Evolutionary conservation across 2,888 invertebrate genomes (phyloP).

Genomic region (Strigamia transsilvanica): DNA sequence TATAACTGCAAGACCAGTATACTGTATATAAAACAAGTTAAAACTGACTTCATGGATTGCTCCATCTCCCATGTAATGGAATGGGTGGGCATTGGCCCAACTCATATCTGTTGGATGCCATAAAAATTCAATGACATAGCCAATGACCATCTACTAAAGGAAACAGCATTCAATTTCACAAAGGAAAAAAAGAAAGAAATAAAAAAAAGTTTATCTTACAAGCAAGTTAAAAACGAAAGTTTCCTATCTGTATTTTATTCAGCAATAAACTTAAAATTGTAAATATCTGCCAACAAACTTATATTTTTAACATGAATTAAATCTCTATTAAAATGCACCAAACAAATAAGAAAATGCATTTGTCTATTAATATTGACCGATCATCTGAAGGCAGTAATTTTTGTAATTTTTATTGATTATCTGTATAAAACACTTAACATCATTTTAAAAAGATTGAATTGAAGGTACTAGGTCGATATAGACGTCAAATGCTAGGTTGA

Average conservation of each 20-base stretch:
- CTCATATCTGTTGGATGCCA: conserved; percentile 43
- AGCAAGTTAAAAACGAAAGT: not conserved
- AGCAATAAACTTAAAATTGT: conserved; percentile 6
- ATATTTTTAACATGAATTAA: not conserved
- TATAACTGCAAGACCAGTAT: conserved; percentile 6
- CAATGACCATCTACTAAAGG: conserved; percentile 42
- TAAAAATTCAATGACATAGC: conserved; percentile 45
- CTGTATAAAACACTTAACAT: not conserved
- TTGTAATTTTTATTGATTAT: too few species aligned
- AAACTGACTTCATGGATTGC: conserved; percentile 36
- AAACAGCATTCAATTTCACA: conserved; percentile 45
- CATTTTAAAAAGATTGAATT: not conserved
- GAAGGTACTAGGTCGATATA: not conserved
- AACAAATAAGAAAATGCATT: too few species aligned
- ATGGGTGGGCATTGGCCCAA: conserved; percentile 49
- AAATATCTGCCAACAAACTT: conserved; percentile 5
- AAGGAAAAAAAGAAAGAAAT: not conserved
- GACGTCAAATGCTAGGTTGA: not conserved
- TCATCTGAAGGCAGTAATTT: too few species aligned
- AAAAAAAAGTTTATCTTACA: conserved; percentile 4
- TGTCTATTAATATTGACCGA: too few species aligned
- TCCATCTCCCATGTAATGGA: conserved; percentile 42
- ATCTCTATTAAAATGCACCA: too few species aligned
- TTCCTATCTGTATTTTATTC: not conserved
- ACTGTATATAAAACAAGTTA: conserved; percentile 43